These are phyloP conservation scores for Brenthis ino DNA, from an alignment of 2,888 invertebrate species.

Conservation along the genomic window DNA sequence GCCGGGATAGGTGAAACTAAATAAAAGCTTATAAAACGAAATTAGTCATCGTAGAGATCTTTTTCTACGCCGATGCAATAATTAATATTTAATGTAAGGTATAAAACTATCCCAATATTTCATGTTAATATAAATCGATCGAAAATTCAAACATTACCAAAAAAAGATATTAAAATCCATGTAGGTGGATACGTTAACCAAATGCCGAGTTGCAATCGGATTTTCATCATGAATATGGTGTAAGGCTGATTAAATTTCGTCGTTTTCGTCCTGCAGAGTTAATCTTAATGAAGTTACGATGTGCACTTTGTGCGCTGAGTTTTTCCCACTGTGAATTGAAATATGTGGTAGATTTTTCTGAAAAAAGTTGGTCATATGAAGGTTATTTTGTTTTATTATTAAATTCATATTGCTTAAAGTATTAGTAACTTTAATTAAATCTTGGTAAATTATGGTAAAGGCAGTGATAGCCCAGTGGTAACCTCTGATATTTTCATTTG, in stretches of 20 bases:
- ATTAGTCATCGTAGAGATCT: no score
- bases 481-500: no score
- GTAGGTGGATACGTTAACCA: conserved; percentile 25
- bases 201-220: conserved; percentile 40
- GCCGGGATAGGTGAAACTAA: no score
- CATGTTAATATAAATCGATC: no score
- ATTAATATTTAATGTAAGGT: no score
- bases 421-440: background rate
- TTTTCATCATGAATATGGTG: conserved; percentile 45
- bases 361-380: conserved; percentile 10
- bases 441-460: no score
- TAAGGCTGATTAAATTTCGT: conserved; percentile 49
- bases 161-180: conserved; percentile 23
- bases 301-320: conserved; percentile 35
- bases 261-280: conserved; percentile 43
- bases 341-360: conserved; percentile 21
- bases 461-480: no score
- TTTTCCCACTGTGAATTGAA: conserved; percentile 26
- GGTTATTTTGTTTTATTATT: background rate
- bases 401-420: background rate
- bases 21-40: no score
- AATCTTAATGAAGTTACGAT: conserved; percentile 46
- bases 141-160: conserved; percentile 1
- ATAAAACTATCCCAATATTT: no score
- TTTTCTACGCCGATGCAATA: no score